Evolutionary conservation across 2,888 invertebrate species (phyloP).

Genomic region (Harpagoxenus sublaevis): DNA sequence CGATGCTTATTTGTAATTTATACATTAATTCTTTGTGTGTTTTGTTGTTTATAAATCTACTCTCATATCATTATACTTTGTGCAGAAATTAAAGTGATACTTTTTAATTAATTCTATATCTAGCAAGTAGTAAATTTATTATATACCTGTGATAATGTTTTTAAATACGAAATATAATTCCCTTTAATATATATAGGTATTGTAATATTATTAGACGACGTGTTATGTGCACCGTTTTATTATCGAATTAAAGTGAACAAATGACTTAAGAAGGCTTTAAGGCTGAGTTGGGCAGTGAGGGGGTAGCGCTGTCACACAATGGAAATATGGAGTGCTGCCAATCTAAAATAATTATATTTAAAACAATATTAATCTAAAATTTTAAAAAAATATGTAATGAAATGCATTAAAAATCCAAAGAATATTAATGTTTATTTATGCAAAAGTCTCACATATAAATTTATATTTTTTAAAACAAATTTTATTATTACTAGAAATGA

Average conservation of each 20-base stretch:
- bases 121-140: not conserved
- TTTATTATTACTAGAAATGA: too few relatives aligned
- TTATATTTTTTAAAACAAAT: too few relatives aligned
- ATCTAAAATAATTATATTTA: too few relatives aligned
- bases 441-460: too few relatives aligned
- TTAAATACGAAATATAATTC: constrained; percentile 2
- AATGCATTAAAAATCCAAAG: too few relatives aligned
- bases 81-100: not conserved
- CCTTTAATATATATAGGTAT: not conserved
- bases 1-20: not conserved
- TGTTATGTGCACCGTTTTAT: not conserved
- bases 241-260: not conserved
- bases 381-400: too few relatives aligned
- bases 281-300: too few relatives aligned
- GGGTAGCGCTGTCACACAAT: too few relatives aligned
- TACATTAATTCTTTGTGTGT: not conserved
- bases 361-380: too few relatives aligned
- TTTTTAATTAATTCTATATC: constrained; percentile 4
- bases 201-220: constrained; percentile 1
- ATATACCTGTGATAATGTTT: not conserved
- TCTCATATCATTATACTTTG: not conserved
- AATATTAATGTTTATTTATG: too few relatives aligned
- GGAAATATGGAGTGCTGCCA: too few relatives aligned
- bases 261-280: not conserved
- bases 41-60: not conserved